phyloP scores from a whole-genome alignment of 2,113 vertebrate species.

The Daubentonia madagascariensis region DNA sequence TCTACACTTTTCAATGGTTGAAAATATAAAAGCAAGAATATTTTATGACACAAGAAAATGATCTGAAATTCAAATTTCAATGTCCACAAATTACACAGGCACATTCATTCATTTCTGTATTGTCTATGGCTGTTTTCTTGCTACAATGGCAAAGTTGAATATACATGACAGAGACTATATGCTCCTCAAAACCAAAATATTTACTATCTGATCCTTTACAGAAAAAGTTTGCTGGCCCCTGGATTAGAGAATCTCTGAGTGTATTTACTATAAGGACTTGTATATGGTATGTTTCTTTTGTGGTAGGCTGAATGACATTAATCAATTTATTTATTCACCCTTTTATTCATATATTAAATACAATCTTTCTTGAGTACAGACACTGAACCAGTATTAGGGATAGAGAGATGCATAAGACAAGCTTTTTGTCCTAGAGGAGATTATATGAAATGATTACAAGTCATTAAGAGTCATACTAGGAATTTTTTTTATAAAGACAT shows the following conservation, averaged over 20 bases:
- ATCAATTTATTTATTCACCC: not conserved
- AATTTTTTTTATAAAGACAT: not conserved
- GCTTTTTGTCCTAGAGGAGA: not conserved
- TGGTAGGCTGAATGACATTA: not conserved
- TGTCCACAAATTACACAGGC: not conserved
- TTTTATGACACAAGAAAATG: not conserved
- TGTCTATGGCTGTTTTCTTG: not conserved
- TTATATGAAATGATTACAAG: not conserved
- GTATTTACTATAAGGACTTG: not conserved
- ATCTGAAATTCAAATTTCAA: not conserved
- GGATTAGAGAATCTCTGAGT: not conserved
- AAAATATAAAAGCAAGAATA: not conserved
- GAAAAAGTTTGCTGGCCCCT: not conserved
- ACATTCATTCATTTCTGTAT: not conserved
- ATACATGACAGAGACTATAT: not conserved
- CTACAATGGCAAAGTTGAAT: not conserved
- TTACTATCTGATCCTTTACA: not conserved
- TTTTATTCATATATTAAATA: conserved; percentile 1
- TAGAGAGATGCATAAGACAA: not conserved
- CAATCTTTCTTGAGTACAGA: not conserved
- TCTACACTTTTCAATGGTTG: conserved; percentile 10
- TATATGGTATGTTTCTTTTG: not conserved
- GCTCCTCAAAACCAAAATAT: not conserved
- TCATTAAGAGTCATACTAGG: not conserved
- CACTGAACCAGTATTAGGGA: not conserved